Percentiles rank a stretch among this genome's conserved stretches.
These are phyloP conservation scores for Mustela nigripes DNA, from an alignment of 2,113 vertebrate species.

Conservation along the genomic window DNA sequence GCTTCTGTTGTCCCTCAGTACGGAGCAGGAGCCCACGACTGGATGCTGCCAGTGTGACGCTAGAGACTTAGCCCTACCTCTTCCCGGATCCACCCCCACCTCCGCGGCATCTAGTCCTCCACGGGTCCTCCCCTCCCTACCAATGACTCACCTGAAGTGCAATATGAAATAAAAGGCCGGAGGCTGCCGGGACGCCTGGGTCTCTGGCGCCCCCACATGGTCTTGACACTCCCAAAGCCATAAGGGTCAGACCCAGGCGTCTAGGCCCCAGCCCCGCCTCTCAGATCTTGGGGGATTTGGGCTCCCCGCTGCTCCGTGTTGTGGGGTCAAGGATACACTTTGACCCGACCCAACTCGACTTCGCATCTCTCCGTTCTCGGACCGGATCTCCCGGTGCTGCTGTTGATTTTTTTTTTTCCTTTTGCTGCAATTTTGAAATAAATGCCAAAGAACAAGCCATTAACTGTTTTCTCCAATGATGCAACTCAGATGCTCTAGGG, in stretches of 20 bases:
- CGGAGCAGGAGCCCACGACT: conserved; percentile 89
- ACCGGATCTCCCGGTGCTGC: conserved; percentile 31
- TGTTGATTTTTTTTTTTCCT: not conserved
- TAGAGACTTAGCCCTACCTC: rapidly evolving
- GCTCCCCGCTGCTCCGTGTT: not conserved
- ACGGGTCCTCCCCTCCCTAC: not conserved
- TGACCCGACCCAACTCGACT: not conserved
- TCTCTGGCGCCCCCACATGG: not conserved
- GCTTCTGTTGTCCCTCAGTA: conserved; percentile 87
- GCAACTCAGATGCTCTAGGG: not conserved
- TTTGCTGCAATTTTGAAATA: conserved; percentile 78
- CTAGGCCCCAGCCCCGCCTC: not conserved
- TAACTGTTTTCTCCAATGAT: not conserved
- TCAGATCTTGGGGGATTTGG: not conserved
- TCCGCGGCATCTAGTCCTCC: not conserved
- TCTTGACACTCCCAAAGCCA: conserved; percentile 72
- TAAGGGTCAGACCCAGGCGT: not conserved
- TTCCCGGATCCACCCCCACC: not conserved
- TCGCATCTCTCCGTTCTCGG: conserved; percentile 35
- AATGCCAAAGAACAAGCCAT: conserved; percentile 80
- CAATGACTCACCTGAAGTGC: conserved; percentile 61
- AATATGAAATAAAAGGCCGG: conserved; percentile 58
- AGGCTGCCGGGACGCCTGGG: not conserved
- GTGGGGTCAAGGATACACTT: not conserved
- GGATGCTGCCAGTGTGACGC: conserved; percentile 88